These are phyloP conservation scores for Lucifuga dentata DNA, from an alignment of 2,113 vertebrate species.

Conservation along the genomic window DNA sequence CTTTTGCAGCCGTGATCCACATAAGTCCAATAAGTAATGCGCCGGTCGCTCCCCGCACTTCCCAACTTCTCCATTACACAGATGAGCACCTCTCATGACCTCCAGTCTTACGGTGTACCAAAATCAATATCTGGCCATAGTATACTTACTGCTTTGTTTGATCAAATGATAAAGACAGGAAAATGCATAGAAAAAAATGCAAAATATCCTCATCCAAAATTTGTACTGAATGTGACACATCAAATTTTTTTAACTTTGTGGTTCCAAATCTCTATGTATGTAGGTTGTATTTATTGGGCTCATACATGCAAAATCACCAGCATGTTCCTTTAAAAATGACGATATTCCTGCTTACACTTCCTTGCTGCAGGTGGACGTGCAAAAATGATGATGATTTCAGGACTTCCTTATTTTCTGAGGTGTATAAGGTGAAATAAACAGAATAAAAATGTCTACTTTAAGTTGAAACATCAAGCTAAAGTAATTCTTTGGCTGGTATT, in stretches of 20 bases:
- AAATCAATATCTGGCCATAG: conserved; percentile 39
- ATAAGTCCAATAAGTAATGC: conserved; percentile 86
- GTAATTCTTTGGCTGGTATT: conserved; percentile 15
- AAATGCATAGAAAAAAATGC: not conserved
- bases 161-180: not conserved
- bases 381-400: no score
- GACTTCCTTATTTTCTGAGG: no score
- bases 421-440: no score
- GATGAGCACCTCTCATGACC: conserved; percentile 67
- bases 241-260: no score
- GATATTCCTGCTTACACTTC: no score
- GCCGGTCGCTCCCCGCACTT: conserved; percentile 64
- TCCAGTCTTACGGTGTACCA: conserved; percentile 14
- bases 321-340: no score
- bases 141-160: conserved; percentile 20
- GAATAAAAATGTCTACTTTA: no score
- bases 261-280: no score
- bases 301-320: no score
- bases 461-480: conserved; percentile 13
- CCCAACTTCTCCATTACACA: conserved; percentile 58
- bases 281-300: no score
- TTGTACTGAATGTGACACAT: no score
- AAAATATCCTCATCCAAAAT: not conserved
- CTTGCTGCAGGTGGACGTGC: no score
- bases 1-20: conserved; percentile 75